These are phyloP conservation scores for Tanytarsus gracilentus DNA, from an alignment of 2,888 invertebrate genomes.

Conservation along the genomic window DNA sequence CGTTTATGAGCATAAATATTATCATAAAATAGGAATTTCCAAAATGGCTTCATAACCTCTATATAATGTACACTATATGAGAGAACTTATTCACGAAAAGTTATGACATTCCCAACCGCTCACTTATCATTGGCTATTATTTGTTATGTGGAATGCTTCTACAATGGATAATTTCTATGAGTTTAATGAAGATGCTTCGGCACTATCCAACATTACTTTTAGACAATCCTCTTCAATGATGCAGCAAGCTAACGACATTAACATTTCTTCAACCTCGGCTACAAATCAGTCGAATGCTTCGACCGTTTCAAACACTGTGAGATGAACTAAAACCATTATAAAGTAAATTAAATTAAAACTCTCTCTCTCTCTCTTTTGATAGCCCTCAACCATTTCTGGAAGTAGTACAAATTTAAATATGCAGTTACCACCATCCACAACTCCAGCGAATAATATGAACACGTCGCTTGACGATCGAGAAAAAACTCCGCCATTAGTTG, in stretches of 20 bases:
- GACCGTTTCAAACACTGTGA: neutral
- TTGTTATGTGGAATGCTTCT: slow-evolving; percentile 20
- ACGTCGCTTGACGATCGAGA: slow-evolving; percentile 25
- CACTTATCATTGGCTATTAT: no score
- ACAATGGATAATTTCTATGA: slow-evolving; percentile 25
- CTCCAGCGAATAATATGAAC: neutral
- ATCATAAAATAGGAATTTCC: no score
- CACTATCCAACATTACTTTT: slow-evolving; percentile 6
- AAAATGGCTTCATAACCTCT: no score
- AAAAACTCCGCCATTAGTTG: slow-evolving; percentile 58
- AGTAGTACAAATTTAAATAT: neutral
- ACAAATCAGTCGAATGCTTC: slow-evolving; percentile 17
- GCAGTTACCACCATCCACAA: slow-evolving; percentile 19
- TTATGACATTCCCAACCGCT: no score
- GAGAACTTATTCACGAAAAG: no score
- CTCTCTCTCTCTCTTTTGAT: neutral
- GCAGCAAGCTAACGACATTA: no score
- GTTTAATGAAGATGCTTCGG: slow-evolving; percentile 26
- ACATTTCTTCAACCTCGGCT: neutral
- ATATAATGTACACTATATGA: no score
- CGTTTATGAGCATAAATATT: no score
- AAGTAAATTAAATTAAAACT: neutral
- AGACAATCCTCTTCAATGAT: slow-evolving; percentile 6
- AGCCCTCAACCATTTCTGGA: neutral
- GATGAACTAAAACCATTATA: no score